Conservation (phyloP, 2,113 vertebrate genomes). For the Scytalopus superciliaris region DNA sequence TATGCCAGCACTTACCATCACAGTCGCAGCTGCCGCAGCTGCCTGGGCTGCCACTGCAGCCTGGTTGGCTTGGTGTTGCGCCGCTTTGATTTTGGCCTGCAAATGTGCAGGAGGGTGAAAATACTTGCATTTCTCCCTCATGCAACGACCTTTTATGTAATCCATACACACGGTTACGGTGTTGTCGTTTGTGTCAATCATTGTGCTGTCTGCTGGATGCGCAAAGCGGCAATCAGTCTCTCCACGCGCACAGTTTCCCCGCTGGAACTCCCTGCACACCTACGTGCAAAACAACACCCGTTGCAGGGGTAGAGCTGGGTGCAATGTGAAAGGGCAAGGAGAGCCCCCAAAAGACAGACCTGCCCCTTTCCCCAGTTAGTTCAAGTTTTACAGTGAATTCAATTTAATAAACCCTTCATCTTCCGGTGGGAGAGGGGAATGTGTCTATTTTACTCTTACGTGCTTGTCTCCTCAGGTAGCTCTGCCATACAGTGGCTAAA, state of each 20-base stretch:
- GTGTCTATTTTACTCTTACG: neutral
- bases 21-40: slow-evolving; percentile 88
- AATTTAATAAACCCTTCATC: neutral
- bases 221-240: slow-evolving; percentile 97
- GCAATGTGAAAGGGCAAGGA: neutral
- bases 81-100: slow-evolving; percentile 98
- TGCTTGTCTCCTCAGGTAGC: neutral
- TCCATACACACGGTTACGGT: slow-evolving; percentile 99
- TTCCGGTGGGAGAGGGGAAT: neutral
- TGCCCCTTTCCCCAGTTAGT: neutral
- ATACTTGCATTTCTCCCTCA: slow-evolving; percentile 99
- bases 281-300: slow-evolving; percentile 60
- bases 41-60: slow-evolving; percentile 88
- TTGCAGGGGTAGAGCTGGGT: neutral
- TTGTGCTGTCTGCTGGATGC: slow-evolving; percentile 93
- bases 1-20: slow-evolving; percentile 87
- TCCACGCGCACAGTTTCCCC: slow-evolving; percentile 92
- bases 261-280: slow-evolving; percentile 96
- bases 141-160: slow-evolving; percentile 99
- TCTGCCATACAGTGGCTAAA: neutral
- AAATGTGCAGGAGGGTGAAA: slow-evolving; percentile 98
- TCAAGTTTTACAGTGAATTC: neutral
- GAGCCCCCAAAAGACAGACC: neutral
- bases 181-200: slow-evolving; percentile 96
- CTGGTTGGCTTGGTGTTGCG: slow-evolving; percentile 94